Conservation (phyloP, 2,888 invertebrate species). For the Lypha dubia region DNA sequence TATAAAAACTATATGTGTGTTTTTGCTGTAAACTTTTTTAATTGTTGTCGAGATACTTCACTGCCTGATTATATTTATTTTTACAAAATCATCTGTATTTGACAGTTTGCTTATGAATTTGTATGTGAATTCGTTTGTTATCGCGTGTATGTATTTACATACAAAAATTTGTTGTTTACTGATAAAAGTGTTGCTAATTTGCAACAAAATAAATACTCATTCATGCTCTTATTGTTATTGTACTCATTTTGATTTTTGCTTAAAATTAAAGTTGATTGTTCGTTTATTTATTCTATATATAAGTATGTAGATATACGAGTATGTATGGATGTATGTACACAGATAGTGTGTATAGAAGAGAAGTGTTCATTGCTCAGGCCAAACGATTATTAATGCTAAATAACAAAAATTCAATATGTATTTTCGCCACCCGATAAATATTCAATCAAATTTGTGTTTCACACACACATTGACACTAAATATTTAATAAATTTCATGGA, state of each 20-base stretch:
- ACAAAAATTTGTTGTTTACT: neutral
- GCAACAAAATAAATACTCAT: neutral
- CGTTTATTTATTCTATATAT: too few species aligned
- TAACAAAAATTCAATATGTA: too few species aligned
- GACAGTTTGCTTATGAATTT: neutral
- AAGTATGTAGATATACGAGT: too few species aligned
- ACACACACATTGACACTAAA: too few species aligned
- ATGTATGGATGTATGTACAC: too few species aligned
- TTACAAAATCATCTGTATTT: neutral
- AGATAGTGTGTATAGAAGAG: too few species aligned
- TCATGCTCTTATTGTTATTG: neutral
- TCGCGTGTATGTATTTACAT: neutral
- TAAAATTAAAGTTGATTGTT: neutral
- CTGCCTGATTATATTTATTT: neutral
- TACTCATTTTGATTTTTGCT: neutral
- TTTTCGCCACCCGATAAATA: too few species aligned
- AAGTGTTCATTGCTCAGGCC: too few species aligned
- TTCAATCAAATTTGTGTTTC: too few species aligned
- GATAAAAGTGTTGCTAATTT: slow-evolving; percentile 9
- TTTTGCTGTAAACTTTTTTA: neutral
- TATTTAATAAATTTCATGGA: too few species aligned
- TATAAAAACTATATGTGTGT: neutral
- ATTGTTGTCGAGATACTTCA: neutral
- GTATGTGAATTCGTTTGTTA: neutral
- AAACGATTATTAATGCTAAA: too few species aligned